Evolutionary conservation across 2,113 vertebrate genomes (phyloP), one percentile per base, ranked within the genome.

Genomic region (Formicarius rufipectus): DNA sequence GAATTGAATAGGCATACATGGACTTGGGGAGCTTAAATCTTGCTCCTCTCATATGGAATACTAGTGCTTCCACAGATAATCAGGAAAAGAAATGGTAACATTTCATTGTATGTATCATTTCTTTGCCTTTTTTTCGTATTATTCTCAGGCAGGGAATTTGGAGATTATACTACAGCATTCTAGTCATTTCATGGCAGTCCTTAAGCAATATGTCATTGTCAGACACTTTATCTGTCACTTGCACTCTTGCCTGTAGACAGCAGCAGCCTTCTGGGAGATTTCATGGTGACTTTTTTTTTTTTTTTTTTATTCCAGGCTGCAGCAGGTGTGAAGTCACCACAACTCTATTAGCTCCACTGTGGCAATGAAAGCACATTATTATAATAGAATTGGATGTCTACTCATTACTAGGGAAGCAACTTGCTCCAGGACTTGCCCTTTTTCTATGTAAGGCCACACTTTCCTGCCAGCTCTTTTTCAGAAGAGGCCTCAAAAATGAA

Each of bases 171-270:
- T 97, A 97, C 96, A 97, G 97, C 96, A 97, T 98, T 98, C 98
- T 69, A 95, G 91, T 96, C 47, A 97, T 98, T 98, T 98, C 95
- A 83, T 94, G 97, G 95, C 96, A 97, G 94, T 96, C 96, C 93
- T 97, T 91, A 96, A 98, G 96, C 94, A 97, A 96, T 98, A 96
- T 97, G 97, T 98, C 97, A 98, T 97, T 98, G 97, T 98, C 98
- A 98, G 95, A 96, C 92, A 93, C 87, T 97, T 98, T 98, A 98
- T 98, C 97, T 98, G 97, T 98, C 98, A 98, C 90, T 94, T 96
- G 85, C 96, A 98, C 93, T 98, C 97, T 97, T 97, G 96, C 96
- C 97, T 84, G 50, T 75, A 97, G 98, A 98, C 98, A 98, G 96
- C 92, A 95, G 83, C 75, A 93, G 91, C 83, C 94, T 96, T 98